These are phyloP conservation scores for Hypotaenidia okinawae DNA, from an alignment of 2,797 vertebrate species.

Conservation along the genomic window DNA sequence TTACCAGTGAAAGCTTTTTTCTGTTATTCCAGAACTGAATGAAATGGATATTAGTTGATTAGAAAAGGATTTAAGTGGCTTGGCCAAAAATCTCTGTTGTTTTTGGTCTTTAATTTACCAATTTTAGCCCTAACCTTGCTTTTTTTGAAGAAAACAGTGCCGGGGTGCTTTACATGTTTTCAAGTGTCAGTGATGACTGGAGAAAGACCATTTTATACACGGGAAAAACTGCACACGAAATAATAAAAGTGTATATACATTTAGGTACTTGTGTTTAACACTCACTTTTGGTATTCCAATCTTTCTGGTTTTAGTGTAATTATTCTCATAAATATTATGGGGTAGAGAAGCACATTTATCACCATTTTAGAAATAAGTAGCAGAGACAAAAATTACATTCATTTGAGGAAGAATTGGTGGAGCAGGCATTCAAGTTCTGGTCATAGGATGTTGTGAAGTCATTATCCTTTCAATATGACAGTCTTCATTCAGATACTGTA, in stretches of 20 bases:
- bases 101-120: background rate
- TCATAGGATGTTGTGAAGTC: background rate
- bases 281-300: rapidly evolving
- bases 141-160: background rate
- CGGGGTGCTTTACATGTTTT: background rate
- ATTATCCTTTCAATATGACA: background rate
- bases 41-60: background rate
- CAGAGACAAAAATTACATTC: background rate
- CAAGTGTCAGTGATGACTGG: background rate
- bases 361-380: background rate
- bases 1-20: background rate
- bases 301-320: background rate
- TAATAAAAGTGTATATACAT: background rate
- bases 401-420: background rate
- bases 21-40: background rate
- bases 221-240: background rate
- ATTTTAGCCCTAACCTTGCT: background rate
- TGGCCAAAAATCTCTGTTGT: background rate
- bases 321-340: background rate
- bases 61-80: background rate
- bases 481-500: background rate
- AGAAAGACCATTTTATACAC: background rate
- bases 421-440: background rate
- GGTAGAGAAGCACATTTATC: background rate
- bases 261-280: background rate